Base-by-base conservation (phyloP, 2,113 vertebrate genomes). In the Phocoena sinus region DNA sequence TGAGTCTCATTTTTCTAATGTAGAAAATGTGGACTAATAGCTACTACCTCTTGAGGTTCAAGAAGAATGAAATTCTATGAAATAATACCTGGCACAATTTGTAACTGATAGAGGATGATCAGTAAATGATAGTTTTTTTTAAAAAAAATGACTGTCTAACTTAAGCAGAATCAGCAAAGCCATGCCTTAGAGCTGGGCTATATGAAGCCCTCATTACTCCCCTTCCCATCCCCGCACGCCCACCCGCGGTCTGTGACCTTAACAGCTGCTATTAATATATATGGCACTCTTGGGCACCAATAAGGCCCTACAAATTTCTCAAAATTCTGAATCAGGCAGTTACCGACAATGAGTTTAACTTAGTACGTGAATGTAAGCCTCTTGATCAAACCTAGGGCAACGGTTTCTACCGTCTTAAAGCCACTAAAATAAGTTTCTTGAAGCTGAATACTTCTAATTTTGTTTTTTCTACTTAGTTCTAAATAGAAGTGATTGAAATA, bases 161-260 rank as follows among this genome's bases (percentile, higher is more conserved):
- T 41, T 36, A 82, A 20, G 62, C 1, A 53, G 53, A 89, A 86
- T 17, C 25, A 63, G n/a, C 44, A 86, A 53, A 89, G n/a, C 14
- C 25, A 63, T 2, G 28, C 3, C 14, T 6, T 18, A 33, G 80
- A 88, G 58, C n/a, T 2, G 62, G 38, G 28, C 26, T 12, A 3
- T 2, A 25, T 0, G 13, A 65, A 53, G 1, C 12, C 26, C 38
- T 70, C n/a, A 9, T 26, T 5, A 6, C 5, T 6, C 53, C 21
- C 47, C 17, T 1, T 50, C 8, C 25, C 5, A 7, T 13, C n/a
- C 15, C 31, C 6, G n/a, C 44, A 26, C 6, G 11, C 10, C 2
- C 31, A 50, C 2, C 53, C 25, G 6, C 50, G 8, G 17, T 36
- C n/a, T 63, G 20, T 67, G 21, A 71, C 44, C 44, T 79, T 53